These are phyloP conservation scores for Rhyacichthys aspro DNA, from an alignment of 2,797 vertebrate species.

Conservation along the genomic window DNA sequence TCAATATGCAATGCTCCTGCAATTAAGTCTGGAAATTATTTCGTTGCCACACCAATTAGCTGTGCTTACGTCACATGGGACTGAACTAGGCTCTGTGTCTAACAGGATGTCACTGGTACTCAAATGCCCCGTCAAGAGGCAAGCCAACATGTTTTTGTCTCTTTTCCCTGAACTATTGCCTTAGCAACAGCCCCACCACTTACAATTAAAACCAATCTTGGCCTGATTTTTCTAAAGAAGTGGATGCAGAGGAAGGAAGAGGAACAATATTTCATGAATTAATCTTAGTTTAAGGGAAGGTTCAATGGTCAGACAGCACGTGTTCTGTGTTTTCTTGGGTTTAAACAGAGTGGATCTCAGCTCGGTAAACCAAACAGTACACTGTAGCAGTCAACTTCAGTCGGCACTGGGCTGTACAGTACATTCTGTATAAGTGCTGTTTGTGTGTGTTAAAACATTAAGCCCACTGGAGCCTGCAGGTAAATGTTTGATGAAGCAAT, in stretches of 20 bases:
- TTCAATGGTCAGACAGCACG: slow-evolving; percentile 38
- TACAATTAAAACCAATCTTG: slow-evolving; percentile 25
- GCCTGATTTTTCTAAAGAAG: slow-evolving; percentile 18
- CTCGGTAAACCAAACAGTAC: slow-evolving; percentile 47
- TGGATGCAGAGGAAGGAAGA: slow-evolving; percentile 4
- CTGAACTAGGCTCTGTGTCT: slow-evolving; percentile 54
- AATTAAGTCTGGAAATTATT: slow-evolving; percentile 67
- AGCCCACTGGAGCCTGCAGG: slow-evolving; percentile 31
- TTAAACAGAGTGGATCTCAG: slow-evolving; percentile 48
- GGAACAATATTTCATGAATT: slow-evolving; percentile 13
- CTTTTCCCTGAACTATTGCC: slow-evolving; percentile 28
- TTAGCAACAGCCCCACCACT: slow-evolving; percentile 58
- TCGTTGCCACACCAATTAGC: slow-evolving; percentile 52
- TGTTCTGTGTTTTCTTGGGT: slow-evolving; percentile 58
- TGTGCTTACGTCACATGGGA: slow-evolving; percentile 56
- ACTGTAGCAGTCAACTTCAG: slow-evolving; percentile 23
- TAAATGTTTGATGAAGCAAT: slow-evolving; percentile 80
- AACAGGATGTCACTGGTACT: slow-evolving; percentile 57
- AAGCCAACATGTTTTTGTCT: slow-evolving; percentile 55
- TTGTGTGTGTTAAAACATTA: slow-evolving; percentile 20
- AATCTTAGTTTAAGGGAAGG: slow-evolving; percentile 14
- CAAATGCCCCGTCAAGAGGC: slow-evolving; percentile 52
- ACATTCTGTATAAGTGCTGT: slow-evolving; percentile 18
- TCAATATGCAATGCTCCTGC: slow-evolving; percentile 41
- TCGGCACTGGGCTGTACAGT: slow-evolving; percentile 45